These are phyloP conservation scores for Hydractinia echinata DNA, from an alignment of 30 jellyfish, hydroid and myxozoan species.

Conservation along the genomic window DNA sequence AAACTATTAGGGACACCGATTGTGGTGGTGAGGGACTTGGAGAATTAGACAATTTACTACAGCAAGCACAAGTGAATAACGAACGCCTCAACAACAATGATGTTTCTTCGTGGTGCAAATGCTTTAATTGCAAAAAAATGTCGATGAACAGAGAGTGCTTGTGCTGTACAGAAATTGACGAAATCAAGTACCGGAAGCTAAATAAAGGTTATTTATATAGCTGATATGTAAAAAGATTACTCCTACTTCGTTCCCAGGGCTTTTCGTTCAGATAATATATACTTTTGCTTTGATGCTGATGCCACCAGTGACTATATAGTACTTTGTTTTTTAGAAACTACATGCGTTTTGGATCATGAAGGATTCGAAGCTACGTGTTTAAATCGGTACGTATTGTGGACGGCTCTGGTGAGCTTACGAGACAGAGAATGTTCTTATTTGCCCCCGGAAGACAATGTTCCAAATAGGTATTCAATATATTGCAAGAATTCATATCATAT, in stretches of 20 bases:
- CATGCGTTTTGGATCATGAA: neutral
- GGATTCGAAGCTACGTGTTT: slow-evolving; percentile 1
- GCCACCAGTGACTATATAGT: too few species aligned
- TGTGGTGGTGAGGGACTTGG: too few species aligned
- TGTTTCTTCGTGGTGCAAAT: slow-evolving; percentile 9
- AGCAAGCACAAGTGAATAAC: too few species aligned
- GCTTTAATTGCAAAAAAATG: neutral
- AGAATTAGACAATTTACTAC: too few species aligned
- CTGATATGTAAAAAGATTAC: neutral
- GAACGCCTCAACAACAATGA: too few species aligned
- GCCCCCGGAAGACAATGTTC: too few species aligned
- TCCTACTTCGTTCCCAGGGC: too few species aligned
- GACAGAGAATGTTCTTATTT: slow-evolving; percentile 5
- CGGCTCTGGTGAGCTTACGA: neutral
- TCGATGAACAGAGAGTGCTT: neutral
- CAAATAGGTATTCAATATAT: too few species aligned
- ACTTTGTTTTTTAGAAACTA: slow-evolving; percentile 3
- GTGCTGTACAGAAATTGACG: slow-evolving; percentile 3
- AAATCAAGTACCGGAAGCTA: slow-evolving; percentile 2
- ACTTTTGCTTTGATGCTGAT: too few species aligned
- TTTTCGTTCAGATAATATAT: too few species aligned
- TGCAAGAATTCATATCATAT: too few species aligned
- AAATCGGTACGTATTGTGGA: neutral
- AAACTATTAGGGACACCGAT: too few species aligned
- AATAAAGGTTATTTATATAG: neutral